Percentiles rank a stretch among this genome's conserved stretches.
Evolutionary conservation across 2,888 invertebrate genomes (phyloP).

Genomic region (Troglohyphantes excavatus): DNA sequence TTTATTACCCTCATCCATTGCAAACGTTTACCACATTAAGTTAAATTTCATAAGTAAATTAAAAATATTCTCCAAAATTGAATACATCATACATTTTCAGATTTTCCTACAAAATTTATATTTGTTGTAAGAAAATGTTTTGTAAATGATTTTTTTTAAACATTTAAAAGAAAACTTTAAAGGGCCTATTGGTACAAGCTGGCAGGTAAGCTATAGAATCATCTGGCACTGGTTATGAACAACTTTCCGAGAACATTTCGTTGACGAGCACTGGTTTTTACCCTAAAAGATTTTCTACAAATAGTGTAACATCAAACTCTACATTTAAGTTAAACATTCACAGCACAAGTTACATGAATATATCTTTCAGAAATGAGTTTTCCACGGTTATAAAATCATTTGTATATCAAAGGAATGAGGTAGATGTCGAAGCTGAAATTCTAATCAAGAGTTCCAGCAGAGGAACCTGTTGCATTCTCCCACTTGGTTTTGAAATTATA

Average conservation of each 20-base stretch:
- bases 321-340: slow-evolving; percentile 37
- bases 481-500: no score
- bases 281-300: slow-evolving; percentile 12
- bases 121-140: neutral
- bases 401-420: slow-evolving; percentile 76
- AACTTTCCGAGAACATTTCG: neutral
- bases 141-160: neutral
- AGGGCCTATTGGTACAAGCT: neutral
- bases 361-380: slow-evolving; percentile 57
- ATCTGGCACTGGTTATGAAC: neutral
- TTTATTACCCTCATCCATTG: no score
- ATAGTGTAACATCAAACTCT: slow-evolving; percentile 17
- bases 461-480: slow-evolving; percentile 50
- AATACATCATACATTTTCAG: neutral
- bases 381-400: slow-evolving; percentile 66
- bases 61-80: no score
- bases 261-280: slow-evolving; percentile 1
- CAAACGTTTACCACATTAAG: no score
- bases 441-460: slow-evolving; percentile 49
- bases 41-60: no score
- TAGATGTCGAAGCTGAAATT: slow-evolving; percentile 70
- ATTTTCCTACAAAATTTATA: neutral
- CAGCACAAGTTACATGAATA: slow-evolving; percentile 55
- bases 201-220: neutral
- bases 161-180: neutral